Evolutionary conservation across 2,797 vertebrate species (phyloP).

Genomic region (Lutjanus argentimaculatus): DNA sequence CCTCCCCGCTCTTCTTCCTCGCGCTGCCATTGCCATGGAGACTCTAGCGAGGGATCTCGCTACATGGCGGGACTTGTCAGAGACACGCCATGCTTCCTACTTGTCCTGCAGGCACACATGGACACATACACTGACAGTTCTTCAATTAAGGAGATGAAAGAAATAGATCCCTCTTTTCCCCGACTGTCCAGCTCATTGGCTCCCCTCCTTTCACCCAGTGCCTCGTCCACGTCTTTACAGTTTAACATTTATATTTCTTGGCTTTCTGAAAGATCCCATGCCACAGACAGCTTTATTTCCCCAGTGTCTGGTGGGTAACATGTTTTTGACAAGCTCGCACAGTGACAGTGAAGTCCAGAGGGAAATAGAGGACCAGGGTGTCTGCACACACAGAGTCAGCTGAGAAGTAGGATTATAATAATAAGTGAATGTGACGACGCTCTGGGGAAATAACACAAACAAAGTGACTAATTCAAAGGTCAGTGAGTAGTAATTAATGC

Average conservation of each 20-base stretch:
- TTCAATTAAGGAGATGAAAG: conserved; percentile 27
- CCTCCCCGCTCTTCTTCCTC: conserved; percentile 52
- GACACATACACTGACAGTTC: conserved; percentile 8
- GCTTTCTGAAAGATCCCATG: not conserved
- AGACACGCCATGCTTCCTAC: conserved; percentile 21
- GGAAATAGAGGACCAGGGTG: conserved; percentile 4
- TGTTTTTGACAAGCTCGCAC: conserved; percentile 31
- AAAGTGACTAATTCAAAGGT: conserved; percentile 16
- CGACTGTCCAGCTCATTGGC: not conserved
- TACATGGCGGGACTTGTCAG: conserved; percentile 45
- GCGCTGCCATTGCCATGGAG: conserved; percentile 74
- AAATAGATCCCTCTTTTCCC: not conserved
- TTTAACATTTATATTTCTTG: not conserved
- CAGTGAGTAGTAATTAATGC: conserved; percentile 4
- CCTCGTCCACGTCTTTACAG: conserved; percentile 6
- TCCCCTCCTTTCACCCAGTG: not conserved
- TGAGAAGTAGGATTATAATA: conserved; percentile 8
- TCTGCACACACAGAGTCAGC: not conserved
- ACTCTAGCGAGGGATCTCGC: conserved; percentile 45
- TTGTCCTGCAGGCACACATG: conserved; percentile 9
- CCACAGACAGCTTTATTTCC: conserved; percentile 18
- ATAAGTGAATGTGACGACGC: conserved; percentile 21
- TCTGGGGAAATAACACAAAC: conserved; percentile 27
- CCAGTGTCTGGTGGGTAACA: conserved; percentile 15
- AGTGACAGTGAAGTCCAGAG: conserved; percentile 20